phyloP scores from a whole-genome alignment of 2,113 vertebrate species.

The Pterocles burchelli region DNA sequence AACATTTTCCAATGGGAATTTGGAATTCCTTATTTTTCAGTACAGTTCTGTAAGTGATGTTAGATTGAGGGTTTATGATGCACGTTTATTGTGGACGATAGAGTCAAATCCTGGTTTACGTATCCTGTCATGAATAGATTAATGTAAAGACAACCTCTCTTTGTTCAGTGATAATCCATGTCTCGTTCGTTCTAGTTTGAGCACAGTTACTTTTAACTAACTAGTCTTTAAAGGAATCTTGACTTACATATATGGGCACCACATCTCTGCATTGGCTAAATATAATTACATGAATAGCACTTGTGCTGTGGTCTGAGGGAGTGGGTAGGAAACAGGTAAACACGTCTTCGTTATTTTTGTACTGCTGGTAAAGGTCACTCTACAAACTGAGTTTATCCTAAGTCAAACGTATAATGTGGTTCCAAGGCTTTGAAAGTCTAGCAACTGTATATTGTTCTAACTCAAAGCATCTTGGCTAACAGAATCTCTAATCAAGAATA shows the following conservation, averaged over 20 bases:
- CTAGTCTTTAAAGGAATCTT: not conserved
- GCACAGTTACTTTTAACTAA: not conserved
- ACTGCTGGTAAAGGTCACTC: conserved; percentile 33
- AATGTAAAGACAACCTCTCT: not conserved
- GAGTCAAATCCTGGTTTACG: not conserved
- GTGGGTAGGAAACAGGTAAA: conserved; percentile 52
- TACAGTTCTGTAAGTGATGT: not conserved
- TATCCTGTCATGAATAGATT: not conserved
- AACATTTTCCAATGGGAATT: not conserved
- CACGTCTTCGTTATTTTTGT: conserved; percentile 28
- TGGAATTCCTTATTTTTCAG: not conserved
- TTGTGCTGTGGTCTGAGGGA: not conserved
- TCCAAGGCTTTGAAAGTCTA: conserved; percentile 74
- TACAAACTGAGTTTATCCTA: conserved; percentile 41
- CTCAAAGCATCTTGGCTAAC: conserved; percentile 61
- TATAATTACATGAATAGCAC: not conserved
- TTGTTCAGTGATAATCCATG: not conserved
- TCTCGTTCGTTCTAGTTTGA: not conserved
- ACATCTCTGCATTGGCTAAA: not conserved
- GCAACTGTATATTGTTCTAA: conserved; percentile 80
- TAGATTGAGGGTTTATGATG: not conserved
- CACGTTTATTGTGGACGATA: not conserved
- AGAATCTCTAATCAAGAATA: conserved; percentile 68
- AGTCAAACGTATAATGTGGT: conserved; percentile 61
- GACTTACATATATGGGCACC: not conserved